A percentile compares a stretch with the other conserved stretches of the same genome.
These are phyloP conservation scores for Corythaeola cristata DNA, from an alignment of 2,113 vertebrate genomes.

Conservation along the genomic window DNA sequence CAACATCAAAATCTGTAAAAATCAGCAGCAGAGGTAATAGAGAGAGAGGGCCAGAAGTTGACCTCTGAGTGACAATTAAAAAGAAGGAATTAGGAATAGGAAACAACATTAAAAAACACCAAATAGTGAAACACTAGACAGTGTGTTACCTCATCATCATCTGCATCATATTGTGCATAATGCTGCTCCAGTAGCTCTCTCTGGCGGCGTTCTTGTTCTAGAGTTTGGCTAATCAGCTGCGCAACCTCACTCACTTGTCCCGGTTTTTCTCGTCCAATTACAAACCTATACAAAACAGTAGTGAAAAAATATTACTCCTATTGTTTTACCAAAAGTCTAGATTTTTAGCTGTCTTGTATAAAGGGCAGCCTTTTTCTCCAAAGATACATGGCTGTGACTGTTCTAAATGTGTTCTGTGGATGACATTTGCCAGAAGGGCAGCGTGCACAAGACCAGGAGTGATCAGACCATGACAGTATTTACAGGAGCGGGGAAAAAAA, in stretches of 20 bases:
- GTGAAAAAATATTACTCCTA: background rate
- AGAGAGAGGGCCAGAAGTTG: background rate
- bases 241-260: constrained; percentile 98
- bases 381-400: background rate
- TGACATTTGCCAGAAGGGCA: background rate
- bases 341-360: background rate
- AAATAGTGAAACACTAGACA: background rate
- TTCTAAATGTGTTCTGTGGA: background rate
- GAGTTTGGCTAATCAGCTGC: constrained; percentile 94
- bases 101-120: background rate
- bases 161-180: constrained; percentile 93
- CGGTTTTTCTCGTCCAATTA: constrained; percentile 95
- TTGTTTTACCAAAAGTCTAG: background rate
- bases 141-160: constrained; percentile 91
- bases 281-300: constrained; percentile 82
- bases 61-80: background rate
- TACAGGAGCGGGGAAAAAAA: background rate
- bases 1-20: background rate
- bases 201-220: constrained; percentile 95
- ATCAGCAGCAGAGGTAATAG: background rate
- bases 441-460: background rate
- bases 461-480: background rate
- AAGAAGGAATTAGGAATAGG: background rate
- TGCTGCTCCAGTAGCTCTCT: constrained; percentile 95
- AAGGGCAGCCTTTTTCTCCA: background rate